These are phyloP conservation scores for Drosophila funebris DNA, from an alignment of 1,140 invertebrate genomes.

Conservation along the genomic window DNA sequence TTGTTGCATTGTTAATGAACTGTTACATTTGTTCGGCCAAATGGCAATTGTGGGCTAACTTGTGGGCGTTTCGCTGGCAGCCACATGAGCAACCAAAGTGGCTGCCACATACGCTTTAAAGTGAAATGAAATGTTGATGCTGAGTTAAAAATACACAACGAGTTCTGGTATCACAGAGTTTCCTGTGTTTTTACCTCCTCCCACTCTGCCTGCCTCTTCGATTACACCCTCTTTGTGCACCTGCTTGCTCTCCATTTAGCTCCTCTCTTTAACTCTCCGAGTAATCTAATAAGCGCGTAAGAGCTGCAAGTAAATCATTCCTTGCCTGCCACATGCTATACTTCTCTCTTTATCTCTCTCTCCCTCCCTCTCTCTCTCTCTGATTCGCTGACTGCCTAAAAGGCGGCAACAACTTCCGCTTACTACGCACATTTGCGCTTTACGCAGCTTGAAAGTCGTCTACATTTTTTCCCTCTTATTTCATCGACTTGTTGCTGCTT, in stretches of 20 bases:
- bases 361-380: constrained; percentile 16
- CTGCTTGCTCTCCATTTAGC: not conserved
- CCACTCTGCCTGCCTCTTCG: not conserved
- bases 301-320: constrained; percentile 21
- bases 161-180: no score
- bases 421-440: constrained; percentile 46
- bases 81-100: not conserved
- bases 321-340: not conserved
- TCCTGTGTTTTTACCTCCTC: not conserved
- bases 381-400: constrained; percentile 46
- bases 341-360: not conserved
- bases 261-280: not conserved
- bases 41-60: constrained; percentile 1
- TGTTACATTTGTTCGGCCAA: not conserved
- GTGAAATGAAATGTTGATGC: not conserved
- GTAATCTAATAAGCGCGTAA: constrained; percentile 33
- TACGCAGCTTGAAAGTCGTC: constrained; percentile 29
- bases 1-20: constrained; percentile 43
- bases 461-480: not conserved
- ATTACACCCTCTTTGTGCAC: not conserved
- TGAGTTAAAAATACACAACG: not conserved
- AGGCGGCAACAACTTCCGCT: constrained; percentile 63
- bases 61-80: constrained; percentile 16
- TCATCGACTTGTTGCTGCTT: constrained; percentile 59
- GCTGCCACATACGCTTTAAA: not conserved